phyloP scores from a whole-genome alignment of 2,888 invertebrate genomes.

The Cecidostiba fungosa region DNA sequence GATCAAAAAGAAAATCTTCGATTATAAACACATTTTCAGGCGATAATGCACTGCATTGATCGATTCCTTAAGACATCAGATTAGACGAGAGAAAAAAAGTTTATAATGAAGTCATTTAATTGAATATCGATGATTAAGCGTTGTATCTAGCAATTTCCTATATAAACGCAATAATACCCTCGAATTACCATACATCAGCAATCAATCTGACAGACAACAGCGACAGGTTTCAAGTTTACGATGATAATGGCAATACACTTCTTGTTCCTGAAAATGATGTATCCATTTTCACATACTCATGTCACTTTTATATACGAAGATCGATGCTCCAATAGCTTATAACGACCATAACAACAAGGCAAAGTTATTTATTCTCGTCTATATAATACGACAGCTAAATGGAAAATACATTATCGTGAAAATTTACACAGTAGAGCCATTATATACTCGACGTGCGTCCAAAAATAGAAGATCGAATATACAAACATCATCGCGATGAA shows the following conservation, averaged over 20 bases:
- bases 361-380: neutral
- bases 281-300: too few species aligned
- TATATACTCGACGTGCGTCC: neutral
- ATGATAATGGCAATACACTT: too few species aligned
- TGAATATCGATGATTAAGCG: neutral
- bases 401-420: neutral
- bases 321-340: neutral
- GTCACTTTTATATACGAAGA: neutral
- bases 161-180: neutral
- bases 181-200: conserved; percentile 16
- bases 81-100: too few species aligned
- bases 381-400: neutral
- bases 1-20: too few species aligned
- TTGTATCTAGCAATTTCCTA: neutral
- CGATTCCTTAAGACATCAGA: too few species aligned
- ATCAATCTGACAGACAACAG: neutral
- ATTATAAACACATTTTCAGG: too few species aligned
- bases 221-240: neutral
- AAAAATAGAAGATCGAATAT: neutral
- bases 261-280: too few species aligned
- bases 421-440: neutral
- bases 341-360: neutral
- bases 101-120: neutral
- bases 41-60: too few species aligned
- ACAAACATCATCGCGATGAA: neutral